phyloP scores from a whole-genome alignment of 2,113 vertebrate genomes.

The Xerus inauris region DNA sequence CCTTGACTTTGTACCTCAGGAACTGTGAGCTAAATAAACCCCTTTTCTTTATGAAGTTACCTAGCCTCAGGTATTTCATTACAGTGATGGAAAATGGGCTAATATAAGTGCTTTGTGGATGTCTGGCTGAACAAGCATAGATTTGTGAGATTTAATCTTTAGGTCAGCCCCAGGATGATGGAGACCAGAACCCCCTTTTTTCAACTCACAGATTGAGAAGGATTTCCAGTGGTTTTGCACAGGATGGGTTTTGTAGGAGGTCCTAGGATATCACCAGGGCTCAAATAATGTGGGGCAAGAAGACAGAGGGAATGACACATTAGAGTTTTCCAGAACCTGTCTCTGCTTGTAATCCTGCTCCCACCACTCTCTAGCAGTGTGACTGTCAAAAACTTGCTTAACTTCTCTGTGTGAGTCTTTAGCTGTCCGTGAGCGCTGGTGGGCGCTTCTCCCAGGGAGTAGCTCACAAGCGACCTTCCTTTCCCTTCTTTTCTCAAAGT shows the following conservation, averaged over 20 bases:
- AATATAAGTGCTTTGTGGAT: background rate
- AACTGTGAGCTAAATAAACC: background rate
- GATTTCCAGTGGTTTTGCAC: background rate
- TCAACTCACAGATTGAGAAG: background rate
- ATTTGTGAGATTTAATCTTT: background rate
- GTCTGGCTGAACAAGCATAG: background rate
- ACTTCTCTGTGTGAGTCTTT: background rate
- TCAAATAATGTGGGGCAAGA: background rate
- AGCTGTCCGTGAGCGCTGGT: fast-evolving
- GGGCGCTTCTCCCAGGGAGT: background rate
- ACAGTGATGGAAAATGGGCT: background rate
- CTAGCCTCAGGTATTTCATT: background rate
- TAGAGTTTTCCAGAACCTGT: background rate
- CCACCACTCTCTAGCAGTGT: too few species aligned
- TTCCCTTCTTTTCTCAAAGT: background rate
- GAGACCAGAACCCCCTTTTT: background rate
- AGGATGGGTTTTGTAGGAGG: background rate
- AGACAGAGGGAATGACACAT: background rate
- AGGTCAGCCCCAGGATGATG: background rate
- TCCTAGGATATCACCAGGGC: fast-evolving
- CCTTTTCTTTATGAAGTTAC: background rate
- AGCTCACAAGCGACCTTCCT: fast-evolving
- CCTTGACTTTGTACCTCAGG: background rate
- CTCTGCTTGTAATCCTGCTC: background rate
- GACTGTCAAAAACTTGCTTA: background rate